Percentiles rank a stretch among this genome's conserved stretches.
Conservation (phyloP, 2,888 invertebrate species). For the Caenorhabditis panamensis region DNA sequence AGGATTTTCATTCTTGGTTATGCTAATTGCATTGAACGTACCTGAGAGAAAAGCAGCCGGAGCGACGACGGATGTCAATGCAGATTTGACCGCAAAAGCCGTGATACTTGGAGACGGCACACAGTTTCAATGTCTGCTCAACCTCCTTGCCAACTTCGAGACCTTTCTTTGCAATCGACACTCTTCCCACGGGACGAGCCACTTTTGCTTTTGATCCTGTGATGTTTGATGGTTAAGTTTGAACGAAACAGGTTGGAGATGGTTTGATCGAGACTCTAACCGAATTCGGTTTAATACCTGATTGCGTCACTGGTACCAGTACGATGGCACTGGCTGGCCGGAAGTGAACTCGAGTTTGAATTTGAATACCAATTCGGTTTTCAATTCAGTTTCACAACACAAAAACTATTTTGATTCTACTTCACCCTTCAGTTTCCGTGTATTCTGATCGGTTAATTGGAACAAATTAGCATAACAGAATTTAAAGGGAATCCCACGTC, state of each 20-base stretch:
- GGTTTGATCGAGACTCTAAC: background rate
- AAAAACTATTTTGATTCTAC: conserved; percentile 11
- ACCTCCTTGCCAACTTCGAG: conserved; percentile 30
- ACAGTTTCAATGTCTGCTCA: conserved; percentile 45
- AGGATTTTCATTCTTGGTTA: background rate
- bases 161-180: conserved; percentile 41
- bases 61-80: conserved; percentile 54
- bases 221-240: conserved; percentile 42
- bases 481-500: background rate
- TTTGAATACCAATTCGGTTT: background rate
- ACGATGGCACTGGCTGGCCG: background rate
- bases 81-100: conserved; percentile 68
- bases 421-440: conserved; percentile 4
- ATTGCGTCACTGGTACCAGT: background rate
- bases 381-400: background rate
- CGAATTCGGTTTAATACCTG: background rate
- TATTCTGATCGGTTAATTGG: conserved; percentile 6
- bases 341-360: background rate
- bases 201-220: conserved; percentile 63
- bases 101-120: conserved; percentile 62
- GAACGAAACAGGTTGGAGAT: conserved; percentile 19
- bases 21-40: conserved; percentile 12
- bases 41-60: conserved; percentile 55
- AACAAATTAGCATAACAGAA: conserved; percentile 37
- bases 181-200: conserved; percentile 64